Evolutionary conservation across 2,113 vertebrate genomes (phyloP).

Genomic region (Burhinus oedicnemus): DNA sequence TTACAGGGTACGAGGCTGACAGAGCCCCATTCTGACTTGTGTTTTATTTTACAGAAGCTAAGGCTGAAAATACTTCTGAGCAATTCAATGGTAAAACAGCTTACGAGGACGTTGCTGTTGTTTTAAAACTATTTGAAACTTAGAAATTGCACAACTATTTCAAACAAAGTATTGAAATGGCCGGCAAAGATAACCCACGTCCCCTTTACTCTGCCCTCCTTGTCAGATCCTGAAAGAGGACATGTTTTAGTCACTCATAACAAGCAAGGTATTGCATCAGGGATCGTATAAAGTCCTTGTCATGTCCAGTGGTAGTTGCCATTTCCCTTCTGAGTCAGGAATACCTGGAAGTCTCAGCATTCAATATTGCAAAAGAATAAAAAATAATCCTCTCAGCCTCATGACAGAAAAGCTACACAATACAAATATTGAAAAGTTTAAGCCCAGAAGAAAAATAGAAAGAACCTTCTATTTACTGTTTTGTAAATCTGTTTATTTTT

Average conservation of each 20-base stretch:
- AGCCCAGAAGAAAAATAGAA: background rate
- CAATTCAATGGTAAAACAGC: background rate
- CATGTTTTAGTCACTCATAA: background rate
- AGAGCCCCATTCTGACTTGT: background rate
- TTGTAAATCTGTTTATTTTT: conserved; percentile 40
- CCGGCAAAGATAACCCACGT: background rate
- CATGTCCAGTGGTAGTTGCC: background rate
- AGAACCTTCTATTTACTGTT: conserved; percentile 19
- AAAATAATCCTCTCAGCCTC: background rate
- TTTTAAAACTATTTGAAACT: background rate
- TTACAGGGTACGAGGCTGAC: background rate
- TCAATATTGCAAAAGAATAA: background rate
- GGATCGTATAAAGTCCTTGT: background rate
- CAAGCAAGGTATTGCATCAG: background rate
- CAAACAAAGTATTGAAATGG: background rate
- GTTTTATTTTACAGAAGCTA: background rate
- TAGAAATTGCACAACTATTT: background rate
- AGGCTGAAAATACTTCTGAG: background rate
- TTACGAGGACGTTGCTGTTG: background rate
- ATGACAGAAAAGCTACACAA: background rate
- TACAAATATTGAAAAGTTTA: background rate
- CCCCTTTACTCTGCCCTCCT: background rate
- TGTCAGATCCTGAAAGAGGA: background rate
- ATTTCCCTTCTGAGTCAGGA: background rate
- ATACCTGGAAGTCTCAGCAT: conserved; percentile 7